A percentile compares a stretch with the other conserved stretches of the same genome.
phyloP scores from a whole-genome alignment of 2,888 invertebrate genomes.

The Sylvicola cinctus region DNA sequence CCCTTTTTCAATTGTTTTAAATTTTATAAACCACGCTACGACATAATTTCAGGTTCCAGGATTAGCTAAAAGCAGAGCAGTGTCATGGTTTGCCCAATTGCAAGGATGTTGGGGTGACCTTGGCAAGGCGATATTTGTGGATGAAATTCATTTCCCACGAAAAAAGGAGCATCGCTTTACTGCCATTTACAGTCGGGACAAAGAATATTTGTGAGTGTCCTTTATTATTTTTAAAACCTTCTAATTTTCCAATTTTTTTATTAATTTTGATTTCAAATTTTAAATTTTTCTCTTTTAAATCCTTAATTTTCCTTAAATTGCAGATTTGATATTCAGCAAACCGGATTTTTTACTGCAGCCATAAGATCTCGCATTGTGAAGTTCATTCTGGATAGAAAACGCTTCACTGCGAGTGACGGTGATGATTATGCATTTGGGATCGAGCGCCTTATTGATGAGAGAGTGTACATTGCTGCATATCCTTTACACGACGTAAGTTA shows the following conservation, averaged over 20 bases:
- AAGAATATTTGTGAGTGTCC: constrained; percentile 68
- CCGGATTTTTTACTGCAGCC: constrained; percentile 70
- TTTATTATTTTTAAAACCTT: constrained; percentile 5
- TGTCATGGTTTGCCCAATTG: constrained; percentile 17
- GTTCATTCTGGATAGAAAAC: constrained; percentile 75
- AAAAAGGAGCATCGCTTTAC: constrained; percentile 61
- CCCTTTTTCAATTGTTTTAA: background rate
- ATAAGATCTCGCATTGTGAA: constrained; percentile 77
- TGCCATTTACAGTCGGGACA: constrained; percentile 75
- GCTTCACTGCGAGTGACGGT: constrained; percentile 40
- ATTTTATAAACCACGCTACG: background rate
- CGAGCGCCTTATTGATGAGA: constrained; percentile 48
- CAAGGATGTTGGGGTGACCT: constrained; percentile 17
- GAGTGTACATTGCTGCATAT: constrained; percentile 61
- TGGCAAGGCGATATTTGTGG: constrained; percentile 30
- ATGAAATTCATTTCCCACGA: constrained; percentile 51
- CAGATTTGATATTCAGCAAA: constrained; percentile 64
- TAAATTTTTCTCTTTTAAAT: constrained; percentile 18
- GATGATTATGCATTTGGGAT: constrained; percentile 70
- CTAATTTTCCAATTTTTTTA: constrained; percentile 4
- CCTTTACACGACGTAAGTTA: constrained; percentile 69
- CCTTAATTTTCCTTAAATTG: constrained; percentile 28
- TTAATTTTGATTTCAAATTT: background rate
- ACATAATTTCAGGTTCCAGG: constrained; percentile 32
- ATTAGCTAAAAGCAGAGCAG: constrained; percentile 32